These are phyloP conservation scores for Tachysurus vachellii DNA, from an alignment of 2,113 vertebrate genomes.

Conservation along the genomic window DNA sequence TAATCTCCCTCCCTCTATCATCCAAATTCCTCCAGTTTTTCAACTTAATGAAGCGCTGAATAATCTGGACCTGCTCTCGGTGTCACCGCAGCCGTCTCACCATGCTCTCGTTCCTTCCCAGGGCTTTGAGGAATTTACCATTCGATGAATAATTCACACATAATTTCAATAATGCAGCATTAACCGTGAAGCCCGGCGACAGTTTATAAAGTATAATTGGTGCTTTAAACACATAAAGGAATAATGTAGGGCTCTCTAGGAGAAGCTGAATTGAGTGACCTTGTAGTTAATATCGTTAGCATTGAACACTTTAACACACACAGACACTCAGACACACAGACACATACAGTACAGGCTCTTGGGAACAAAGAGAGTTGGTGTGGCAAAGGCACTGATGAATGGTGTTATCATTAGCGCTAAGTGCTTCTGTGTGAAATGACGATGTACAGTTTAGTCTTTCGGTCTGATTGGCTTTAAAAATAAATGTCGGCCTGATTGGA, in stretches of 20 bases:
- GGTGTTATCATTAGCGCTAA: slow-evolving; percentile 33
- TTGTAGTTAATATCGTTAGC: slow-evolving; percentile 69
- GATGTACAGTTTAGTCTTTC: background rate
- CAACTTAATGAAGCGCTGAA: slow-evolving; percentile 4
- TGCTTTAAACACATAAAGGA: slow-evolving; percentile 61
- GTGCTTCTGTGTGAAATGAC: slow-evolving; percentile 1
- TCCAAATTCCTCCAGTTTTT: slow-evolving; percentile 5
- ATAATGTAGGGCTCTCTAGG: slow-evolving; percentile 61
- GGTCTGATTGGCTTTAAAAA: background rate
- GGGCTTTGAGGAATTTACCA: slow-evolving; percentile 29
- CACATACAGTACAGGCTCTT: slow-evolving; percentile 14
- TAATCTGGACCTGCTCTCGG: background rate
- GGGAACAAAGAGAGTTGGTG: slow-evolving; percentile 8
- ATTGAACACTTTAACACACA: slow-evolving; percentile 60
- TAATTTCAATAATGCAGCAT: slow-evolving; percentile 45
- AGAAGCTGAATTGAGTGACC: slow-evolving; percentile 64
- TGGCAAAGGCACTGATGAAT: slow-evolving; percentile 38
- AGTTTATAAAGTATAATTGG: slow-evolving; percentile 47
- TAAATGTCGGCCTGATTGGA: background rate
- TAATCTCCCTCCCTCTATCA: slow-evolving; percentile 9
- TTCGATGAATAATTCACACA: slow-evolving; percentile 45
- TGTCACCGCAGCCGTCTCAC: background rate
- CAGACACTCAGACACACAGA: slow-evolving; percentile 35
- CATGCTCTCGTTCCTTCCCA: background rate
- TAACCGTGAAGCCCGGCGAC: slow-evolving; percentile 35